These are phyloP conservation scores for Diceros bicornis DNA, from an alignment of 2,797 vertebrate species.

Conservation along the genomic window DNA sequence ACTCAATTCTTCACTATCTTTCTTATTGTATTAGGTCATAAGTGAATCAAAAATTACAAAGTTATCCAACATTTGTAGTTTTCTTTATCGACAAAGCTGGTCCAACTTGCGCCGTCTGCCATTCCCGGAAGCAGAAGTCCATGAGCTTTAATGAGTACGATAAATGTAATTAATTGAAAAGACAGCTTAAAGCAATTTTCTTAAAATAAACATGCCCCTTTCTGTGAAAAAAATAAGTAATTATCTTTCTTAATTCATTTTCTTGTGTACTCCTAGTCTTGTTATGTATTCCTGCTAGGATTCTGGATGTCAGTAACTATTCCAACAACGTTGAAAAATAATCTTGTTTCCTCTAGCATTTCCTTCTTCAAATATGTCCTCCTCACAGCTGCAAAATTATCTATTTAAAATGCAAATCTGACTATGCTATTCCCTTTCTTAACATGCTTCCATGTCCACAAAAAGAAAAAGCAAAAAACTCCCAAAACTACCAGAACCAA, in stretches of 20 bases:
- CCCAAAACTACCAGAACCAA: background rate
- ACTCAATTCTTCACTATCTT: background rate
- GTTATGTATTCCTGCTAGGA: conserved; percentile 6
- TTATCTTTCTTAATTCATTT: conserved; percentile 65
- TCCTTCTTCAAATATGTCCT: conserved; percentile 3
- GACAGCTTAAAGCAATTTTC: conserved; percentile 13
- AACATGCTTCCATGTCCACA: conserved; percentile 30
- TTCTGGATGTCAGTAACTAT: conserved; percentile 50
- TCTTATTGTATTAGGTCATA: background rate
- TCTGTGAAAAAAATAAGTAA: background rate
- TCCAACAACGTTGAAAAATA: background rate
- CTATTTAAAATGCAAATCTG: conserved; percentile 56
- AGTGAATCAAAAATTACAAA: background rate
- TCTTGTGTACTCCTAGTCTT: background rate
- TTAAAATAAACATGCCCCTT: background rate
- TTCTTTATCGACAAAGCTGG: background rate
- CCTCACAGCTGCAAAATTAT: conserved; percentile 47
- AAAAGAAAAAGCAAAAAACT: background rate
- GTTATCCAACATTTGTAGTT: background rate
- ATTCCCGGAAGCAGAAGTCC: background rate
- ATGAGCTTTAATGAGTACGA: background rate
- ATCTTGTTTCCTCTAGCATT: conserved; percentile 8
- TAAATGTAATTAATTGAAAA: conserved; percentile 60
- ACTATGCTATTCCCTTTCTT: background rate
- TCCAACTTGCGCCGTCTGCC: background rate